phyloP scores from a whole-genome alignment of 2,113 vertebrate genomes.

The Myiagra hebetior region DNA sequence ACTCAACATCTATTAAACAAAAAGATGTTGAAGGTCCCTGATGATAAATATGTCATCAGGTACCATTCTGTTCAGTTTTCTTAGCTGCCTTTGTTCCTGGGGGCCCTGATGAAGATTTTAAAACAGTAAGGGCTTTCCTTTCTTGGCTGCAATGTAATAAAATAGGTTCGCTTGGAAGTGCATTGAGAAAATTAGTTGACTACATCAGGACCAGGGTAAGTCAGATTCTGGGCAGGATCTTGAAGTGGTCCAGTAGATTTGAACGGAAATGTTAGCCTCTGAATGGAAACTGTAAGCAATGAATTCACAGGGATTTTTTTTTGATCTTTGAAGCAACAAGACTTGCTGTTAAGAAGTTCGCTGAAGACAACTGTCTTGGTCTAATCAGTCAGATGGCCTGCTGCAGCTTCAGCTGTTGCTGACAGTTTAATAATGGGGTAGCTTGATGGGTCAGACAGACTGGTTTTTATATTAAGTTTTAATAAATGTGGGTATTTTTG shows the following conservation, averaged over 20 bases:
- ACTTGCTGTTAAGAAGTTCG: neutral
- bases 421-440: neutral
- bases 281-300: neutral
- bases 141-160: neutral
- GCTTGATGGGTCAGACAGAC: neutral
- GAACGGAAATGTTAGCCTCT: neutral
- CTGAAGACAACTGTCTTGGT: neutral
- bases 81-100: neutral
- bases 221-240: neutral
- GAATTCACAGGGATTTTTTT: neutral
- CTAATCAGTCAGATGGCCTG: neutral
- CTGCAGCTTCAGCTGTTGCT: neutral
- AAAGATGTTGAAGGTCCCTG: neutral
- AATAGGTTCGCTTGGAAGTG: neutral
- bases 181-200: neutral
- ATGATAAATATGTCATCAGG: neutral
- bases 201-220: neutral
- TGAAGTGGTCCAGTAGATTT: neutral
- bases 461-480: slow-evolving; percentile 42
- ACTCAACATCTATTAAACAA: neutral
- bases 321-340: neutral
- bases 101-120: neutral
- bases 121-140: neutral
- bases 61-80: neutral
- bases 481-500: slow-evolving; percentile 52